Base-by-base conservation (phyloP, 2,797 vertebrate species). In the Anguilla anguilla region DNA sequence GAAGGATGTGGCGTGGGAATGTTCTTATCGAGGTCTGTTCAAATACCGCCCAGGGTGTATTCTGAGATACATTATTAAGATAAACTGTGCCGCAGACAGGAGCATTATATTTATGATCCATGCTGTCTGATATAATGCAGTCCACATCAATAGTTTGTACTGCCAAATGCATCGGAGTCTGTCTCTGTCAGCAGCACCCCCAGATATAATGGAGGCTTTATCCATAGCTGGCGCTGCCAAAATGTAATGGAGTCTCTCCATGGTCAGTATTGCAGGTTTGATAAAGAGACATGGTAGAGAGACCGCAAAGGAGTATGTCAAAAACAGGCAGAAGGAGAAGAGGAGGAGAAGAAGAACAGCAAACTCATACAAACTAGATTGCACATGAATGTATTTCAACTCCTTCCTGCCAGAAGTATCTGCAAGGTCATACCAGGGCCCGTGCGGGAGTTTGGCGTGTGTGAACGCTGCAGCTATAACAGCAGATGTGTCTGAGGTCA, bases 31-130 rank as follows among this genome's bases (percentile, higher is more conserved):
- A 31, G 10, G 31, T 79, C 35, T 43, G 31, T 43, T 79, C 74
- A 82, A 82, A 82, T n/a, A 22, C 79, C 22, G 25, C 46, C 79
- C n/a, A 51, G n/a, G 79, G 79, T 49, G 46, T 51, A 11, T 39
- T 39, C 46, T 82, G 43, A 49, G 46, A 82, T 82, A 82, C 79
- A 82, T 82, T 82, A 82, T 79, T 79, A 22, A 79, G 74, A 79
- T 79, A 43, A 79, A 79, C 35, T 39, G 35, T 19, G 39, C 5
- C 15, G 5, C 15, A 46, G 74, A 43, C 15, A 79, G 74, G 74
- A 79, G 39, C 74, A 35, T 22, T 82, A 51, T 49, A 82, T 82
- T 82, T 51, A 51, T 51, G 77, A 46, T 81, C 35, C 13, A 19
- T 81, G 10, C 31, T 39, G 35, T 28, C 74, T 22, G 79, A 82